Conservation (phyloP, 2,888 invertebrate genomes). For the Tryphoninae sp. region DNA sequence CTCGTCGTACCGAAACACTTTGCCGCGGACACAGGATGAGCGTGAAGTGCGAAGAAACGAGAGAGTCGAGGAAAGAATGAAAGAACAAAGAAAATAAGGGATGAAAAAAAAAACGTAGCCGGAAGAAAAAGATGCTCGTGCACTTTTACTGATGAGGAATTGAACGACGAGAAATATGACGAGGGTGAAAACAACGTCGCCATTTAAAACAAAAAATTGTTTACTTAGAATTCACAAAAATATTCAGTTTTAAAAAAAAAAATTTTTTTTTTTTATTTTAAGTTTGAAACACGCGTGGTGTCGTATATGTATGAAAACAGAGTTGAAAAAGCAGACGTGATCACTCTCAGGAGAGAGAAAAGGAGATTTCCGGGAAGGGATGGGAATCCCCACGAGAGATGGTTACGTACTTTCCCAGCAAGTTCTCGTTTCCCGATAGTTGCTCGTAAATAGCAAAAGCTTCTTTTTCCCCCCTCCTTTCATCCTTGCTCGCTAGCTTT, state of each 20-base stretch:
- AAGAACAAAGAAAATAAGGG: conserved; percentile 25
- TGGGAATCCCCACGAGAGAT: conserved; percentile 1
- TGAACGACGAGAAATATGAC: conserved; percentile 66
- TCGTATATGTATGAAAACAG: not conserved
- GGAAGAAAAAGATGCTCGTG: conserved; percentile 64
- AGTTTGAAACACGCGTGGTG: no score
- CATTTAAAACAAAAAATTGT: no score
- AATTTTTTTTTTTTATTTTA: no score
- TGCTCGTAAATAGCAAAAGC: conserved; percentile 28
- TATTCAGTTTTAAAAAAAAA: no score
- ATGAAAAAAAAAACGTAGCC: not conserved
- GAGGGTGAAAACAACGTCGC: conserved; percentile 3
- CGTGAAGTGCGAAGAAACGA: conserved; percentile 4
- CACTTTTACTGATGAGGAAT: conserved; percentile 73
- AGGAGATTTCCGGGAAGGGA: not conserved
- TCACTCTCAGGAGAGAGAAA: not conserved
- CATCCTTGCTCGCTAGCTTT: conserved; percentile 24
- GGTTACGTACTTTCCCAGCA: conserved; percentile 17
- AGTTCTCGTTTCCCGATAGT: conserved; percentile 30
- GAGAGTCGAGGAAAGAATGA: conserved; percentile 12
- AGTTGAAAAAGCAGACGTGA: not conserved
- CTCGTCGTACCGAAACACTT: conserved; percentile 64
- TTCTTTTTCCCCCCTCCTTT: conserved; percentile 24
- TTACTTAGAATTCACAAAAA: no score
- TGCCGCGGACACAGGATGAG: conserved; percentile 17